Conservation (phyloP, 2,113 vertebrate species). For the Barbus barbus region DNA sequence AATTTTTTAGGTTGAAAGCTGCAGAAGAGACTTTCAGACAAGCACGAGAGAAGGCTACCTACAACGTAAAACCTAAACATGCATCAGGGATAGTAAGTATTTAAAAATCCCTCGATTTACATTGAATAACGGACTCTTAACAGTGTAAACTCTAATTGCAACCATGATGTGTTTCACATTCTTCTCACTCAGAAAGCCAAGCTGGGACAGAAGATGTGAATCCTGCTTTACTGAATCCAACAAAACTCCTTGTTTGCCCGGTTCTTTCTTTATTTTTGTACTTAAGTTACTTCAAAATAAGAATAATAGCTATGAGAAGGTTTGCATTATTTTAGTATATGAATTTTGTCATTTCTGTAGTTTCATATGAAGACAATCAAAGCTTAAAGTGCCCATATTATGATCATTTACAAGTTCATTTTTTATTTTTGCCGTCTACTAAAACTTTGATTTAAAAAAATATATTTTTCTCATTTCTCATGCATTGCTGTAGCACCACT, state of each 20-base stretch:
- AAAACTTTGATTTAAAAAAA: not conserved
- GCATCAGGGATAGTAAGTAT: conserved; percentile 89
- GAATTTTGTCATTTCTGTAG: not conserved
- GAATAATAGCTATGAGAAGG: not conserved
- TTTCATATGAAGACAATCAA: conserved; percentile 4
- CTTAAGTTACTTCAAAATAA: not conserved
- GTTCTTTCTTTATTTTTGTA: not conserved
- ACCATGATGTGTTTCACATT: conserved; percentile 12
- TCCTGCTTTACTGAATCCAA: conserved; percentile 2
- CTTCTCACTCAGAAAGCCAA: conserved; percentile 87
- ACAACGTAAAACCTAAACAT: conserved; percentile 90
- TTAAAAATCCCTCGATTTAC: not conserved
- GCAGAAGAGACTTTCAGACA: conserved; percentile 89
- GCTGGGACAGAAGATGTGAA: conserved; percentile 91
- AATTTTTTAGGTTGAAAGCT: conserved; percentile 83
- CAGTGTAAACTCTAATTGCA: not conserved
- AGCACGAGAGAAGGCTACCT: conserved; percentile 85
- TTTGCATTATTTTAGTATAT: too few relatives aligned
- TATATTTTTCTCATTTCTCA: not conserved
- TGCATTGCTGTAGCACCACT: not conserved
- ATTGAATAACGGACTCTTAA: not conserved
- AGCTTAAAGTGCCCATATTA: not conserved
- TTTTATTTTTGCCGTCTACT: too few relatives aligned
- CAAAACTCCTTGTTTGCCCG: not conserved
- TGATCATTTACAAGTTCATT: too few relatives aligned